phyloP scores from a whole-genome alignment of 2,888 invertebrate species.

The Lochmaea crataegi region DNA sequence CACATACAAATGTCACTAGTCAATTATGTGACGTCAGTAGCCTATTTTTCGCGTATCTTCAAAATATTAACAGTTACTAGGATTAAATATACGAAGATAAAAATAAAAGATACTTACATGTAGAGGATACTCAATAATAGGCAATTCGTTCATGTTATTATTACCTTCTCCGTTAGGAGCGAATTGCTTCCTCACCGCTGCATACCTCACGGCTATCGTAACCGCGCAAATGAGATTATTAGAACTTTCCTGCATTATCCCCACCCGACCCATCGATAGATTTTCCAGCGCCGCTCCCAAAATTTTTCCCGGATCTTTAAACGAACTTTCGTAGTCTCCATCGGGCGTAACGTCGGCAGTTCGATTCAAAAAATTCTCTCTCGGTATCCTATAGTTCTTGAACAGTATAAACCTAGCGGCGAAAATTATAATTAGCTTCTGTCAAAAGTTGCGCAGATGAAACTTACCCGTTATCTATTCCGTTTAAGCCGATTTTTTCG shows the following conservation, averaged over 20 bases:
- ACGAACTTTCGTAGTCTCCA: conserved; percentile 90
- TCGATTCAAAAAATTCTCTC: conserved; percentile 85
- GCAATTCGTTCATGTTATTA: conserved; percentile 69
- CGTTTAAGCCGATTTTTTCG: conserved; percentile 90
- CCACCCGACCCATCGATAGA: conserved; percentile 85
- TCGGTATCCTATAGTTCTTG: conserved; percentile 87
- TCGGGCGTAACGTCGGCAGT: conserved; percentile 90
- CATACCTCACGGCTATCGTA: conserved; percentile 83
- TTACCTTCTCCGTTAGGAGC: conserved; percentile 64
- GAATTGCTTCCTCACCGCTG: conserved; percentile 83
- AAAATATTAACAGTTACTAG: no score
- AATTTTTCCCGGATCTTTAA: conserved; percentile 87
- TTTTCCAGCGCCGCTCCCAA: conserved; percentile 88
- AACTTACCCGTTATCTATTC: conserved; percentile 85
- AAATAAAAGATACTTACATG: conserved; percentile 70
- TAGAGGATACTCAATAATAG: conserved; percentile 85
- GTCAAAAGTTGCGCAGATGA: no score
- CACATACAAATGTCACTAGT: no score
- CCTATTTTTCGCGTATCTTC: no score
- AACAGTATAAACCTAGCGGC: conserved; percentile 81
- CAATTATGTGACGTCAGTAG: no score
- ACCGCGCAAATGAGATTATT: conserved; percentile 78
- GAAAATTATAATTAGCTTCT: no score
- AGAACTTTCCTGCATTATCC: conserved; percentile 76
- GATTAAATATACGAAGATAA: no score